Base-by-base conservation (phyloP, 92 coral and sea anemone species). In the Porites rus region DNA sequence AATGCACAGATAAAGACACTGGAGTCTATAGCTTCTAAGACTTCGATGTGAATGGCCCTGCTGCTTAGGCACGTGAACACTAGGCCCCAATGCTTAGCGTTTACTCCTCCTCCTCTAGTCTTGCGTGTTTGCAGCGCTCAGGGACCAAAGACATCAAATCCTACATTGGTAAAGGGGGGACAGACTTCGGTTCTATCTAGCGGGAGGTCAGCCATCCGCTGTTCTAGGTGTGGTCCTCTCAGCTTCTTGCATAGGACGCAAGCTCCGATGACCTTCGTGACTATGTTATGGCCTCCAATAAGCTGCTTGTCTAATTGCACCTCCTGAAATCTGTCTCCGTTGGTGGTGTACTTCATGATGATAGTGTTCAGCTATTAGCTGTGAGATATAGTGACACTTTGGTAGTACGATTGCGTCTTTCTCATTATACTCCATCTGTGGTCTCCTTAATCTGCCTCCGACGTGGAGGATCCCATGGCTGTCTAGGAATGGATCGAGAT, bases 41-140 rank as follows among this genome's bases (percentile, higher is more conserved):
- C 86, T 61, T 91, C 87, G 22, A 90, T 79, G 64, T 90, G 93
- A 68, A 85, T 85, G 54, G 93, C 87, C 13, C 87, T 62, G 76
- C 87, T 79, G 68, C 56, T 86, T 19, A 86, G 93, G 74, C 93
- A 90, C n/a, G 90, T 80, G 61, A 91, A 91, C 66, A 91, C 91
- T 10, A 86, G 80, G 19, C 93, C 93, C 88, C 91, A 91, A 53
- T 88, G 91, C 82, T 91, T 91, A 19, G 90, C 77, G 10, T 86
- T 72, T 20, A 87, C 91, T 18, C 85, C 93, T 50, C 93, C 91
- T 46, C 88, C 88, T 72, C 84, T 87, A 18, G 69, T 77, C 21
- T 64, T 77, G 1, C 69, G 67, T 19, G 81, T 77, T 64, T 77
- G 81, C 68, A 79, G 73, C 61, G 28, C 31, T 64, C 74, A 88